A percentile compares a stretch with the other conserved stretches of the same genome.
Evolutionary conservation across 2,888 invertebrate species (phyloP).

Genomic region (Eustalomyia histrio): DNA sequence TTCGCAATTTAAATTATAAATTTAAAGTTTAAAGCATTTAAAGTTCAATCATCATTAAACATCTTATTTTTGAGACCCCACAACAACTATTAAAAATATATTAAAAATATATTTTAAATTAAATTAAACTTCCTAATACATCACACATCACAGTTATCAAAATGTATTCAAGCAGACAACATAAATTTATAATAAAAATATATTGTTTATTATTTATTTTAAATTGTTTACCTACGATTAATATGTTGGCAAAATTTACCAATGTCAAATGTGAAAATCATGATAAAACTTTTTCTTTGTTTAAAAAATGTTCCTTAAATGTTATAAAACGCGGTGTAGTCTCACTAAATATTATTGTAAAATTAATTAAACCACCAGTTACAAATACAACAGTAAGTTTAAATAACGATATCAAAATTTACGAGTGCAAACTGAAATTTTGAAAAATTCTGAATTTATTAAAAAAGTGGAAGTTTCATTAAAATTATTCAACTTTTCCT

Average conservation of each 20-base stretch:
- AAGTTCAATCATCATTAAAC: too few species aligned
- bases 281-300: neutral
- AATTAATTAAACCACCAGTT: neutral
- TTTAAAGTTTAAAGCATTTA: too few species aligned
- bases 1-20: too few species aligned
- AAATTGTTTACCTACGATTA: neutral
- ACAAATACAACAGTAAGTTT: conserved; percentile 7
- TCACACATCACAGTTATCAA: neutral
- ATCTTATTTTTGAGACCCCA: too few species aligned
- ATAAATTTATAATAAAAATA: neutral
- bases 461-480: too few species aligned
- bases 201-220: neutral
- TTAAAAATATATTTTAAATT: too few species aligned
- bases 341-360: neutral
- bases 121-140: too few species aligned
- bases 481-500: too few species aligned
- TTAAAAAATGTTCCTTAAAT: neutral
- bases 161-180: neutral
- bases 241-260: neutral
- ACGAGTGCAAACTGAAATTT: too few species aligned
- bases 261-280: conserved; percentile 5
- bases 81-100: too few species aligned
- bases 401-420: too few species aligned
- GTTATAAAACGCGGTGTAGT: conserved; percentile 11
- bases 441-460: too few species aligned